Percentiles rank a stretch among this genome's conserved stretches.
Evolutionary conservation across 2,888 invertebrate genomes (phyloP).

Genomic region (Pandemis cinnamomeana): DNA sequence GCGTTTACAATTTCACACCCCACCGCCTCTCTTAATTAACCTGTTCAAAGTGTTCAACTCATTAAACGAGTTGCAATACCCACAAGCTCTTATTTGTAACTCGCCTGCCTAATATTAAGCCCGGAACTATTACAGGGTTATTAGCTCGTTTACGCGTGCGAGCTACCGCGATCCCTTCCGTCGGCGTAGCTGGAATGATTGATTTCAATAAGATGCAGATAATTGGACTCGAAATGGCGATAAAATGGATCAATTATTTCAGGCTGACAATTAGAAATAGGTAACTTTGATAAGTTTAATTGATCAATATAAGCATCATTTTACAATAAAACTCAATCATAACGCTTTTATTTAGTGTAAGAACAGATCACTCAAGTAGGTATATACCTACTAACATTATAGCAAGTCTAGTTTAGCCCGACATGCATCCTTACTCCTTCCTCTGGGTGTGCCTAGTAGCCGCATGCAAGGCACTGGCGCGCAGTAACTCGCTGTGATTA

Average conservation of each 20-base stretch:
- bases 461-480: no score
- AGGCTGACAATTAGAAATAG: not conserved
- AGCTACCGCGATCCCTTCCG: slow-evolving; percentile 49
- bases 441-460: no score
- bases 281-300: not conserved
- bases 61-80: slow-evolving; percentile 66
- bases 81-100: slow-evolving; percentile 59
- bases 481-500: no score
- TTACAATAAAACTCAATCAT: no score
- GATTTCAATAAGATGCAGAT: slow-evolving; percentile 26
- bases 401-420: no score
- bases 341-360: no score
- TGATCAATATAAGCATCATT: not conserved
- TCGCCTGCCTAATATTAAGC: slow-evolving; percentile 52
- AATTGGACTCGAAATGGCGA: slow-evolving; percentile 17
- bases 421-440: no score
- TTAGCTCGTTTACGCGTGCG: slow-evolving; percentile 54
- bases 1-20: slow-evolving; percentile 77
- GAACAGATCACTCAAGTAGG: no score
- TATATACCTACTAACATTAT: no score
- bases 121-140: slow-evolving; percentile 31
- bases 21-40: slow-evolving; percentile 73
- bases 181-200: slow-evolving; percentile 33
- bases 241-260: slow-evolving; percentile 6
- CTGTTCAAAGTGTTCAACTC: slow-evolving; percentile 73